These are phyloP conservation scores for Netelia virgata DNA, from an alignment of 2,888 invertebrate species.

Conservation along the genomic window DNA sequence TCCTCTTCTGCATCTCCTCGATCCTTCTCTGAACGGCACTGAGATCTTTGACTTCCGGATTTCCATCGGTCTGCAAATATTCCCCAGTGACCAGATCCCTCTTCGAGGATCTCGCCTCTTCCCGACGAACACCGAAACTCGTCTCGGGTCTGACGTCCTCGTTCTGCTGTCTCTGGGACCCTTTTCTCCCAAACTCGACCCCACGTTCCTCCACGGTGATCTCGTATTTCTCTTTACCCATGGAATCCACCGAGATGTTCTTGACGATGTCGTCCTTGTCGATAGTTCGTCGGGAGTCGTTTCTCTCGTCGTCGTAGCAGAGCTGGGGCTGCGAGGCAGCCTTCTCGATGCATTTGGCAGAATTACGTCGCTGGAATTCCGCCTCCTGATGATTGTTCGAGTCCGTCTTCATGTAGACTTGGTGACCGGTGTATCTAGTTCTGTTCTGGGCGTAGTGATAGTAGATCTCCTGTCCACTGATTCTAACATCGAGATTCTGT, in stretches of 20 bases:
- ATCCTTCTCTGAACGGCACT: conserved; percentile 77
- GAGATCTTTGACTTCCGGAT: conserved; percentile 63
- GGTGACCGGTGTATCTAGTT: conserved; percentile 78
- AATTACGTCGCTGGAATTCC: conserved; percentile 80
- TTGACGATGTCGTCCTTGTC: conserved; percentile 75
- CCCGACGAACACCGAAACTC: conserved; percentile 80
- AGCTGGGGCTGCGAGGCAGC: conserved; percentile 90
- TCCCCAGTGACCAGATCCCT: conserved; percentile 73
- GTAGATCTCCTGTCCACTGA: conserved; percentile 80
- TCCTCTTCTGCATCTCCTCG: conserved; percentile 79
- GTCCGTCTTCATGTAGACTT: conserved; percentile 81
- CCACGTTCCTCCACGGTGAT: conserved; percentile 80
- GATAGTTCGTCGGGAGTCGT: conserved; percentile 68
- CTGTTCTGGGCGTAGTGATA: conserved; percentile 81
- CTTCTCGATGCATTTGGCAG: conserved; percentile 80
- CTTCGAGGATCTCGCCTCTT: conserved; percentile 78
- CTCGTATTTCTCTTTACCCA: conserved; percentile 80
- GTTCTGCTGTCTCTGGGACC: conserved; percentile 75
- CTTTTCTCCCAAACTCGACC: conserved; percentile 76
- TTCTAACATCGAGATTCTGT: conserved; percentile 78
- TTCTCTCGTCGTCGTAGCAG: conserved; percentile 86
- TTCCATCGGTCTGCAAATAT: conserved; percentile 67
- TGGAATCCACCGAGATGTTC: conserved; percentile 70
- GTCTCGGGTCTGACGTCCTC: conserved; percentile 81
- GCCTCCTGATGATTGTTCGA: conserved; percentile 76